phyloP scores from a whole-genome alignment of 92 coral and sea anemone genomes.

The Zoanthus sociatus region DNA sequence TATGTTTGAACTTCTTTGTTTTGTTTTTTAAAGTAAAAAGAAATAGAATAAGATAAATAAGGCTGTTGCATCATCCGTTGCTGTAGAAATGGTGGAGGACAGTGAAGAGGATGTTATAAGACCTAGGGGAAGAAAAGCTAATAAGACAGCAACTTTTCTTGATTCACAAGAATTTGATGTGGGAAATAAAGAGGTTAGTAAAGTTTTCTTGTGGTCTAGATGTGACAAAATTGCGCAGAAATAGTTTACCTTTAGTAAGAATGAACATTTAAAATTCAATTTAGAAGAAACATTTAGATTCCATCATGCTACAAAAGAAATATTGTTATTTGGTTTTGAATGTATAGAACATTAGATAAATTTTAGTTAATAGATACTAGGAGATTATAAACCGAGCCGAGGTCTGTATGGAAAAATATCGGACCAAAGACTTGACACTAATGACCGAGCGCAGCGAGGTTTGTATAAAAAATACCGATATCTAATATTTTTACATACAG shows the following conservation, averaged over 20 bases:
- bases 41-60: neutral
- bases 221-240: neutral
- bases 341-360: too few relatives aligned
- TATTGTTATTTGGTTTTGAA: too few relatives aligned
- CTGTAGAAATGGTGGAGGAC: neutral
- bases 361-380: too few relatives aligned
- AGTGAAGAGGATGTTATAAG: constrained; percentile 35
- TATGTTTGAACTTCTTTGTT: neutral
- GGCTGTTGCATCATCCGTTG: neutral
- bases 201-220: neutral
- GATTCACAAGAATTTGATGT: constrained; percentile 27
- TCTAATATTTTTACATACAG: too few relatives aligned
- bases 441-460: too few relatives aligned
- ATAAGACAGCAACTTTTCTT: constrained; percentile 14
- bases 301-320: too few relatives aligned
- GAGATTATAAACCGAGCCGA: too few relatives aligned
- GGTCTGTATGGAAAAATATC: too few relatives aligned
- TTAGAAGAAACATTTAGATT: neutral
- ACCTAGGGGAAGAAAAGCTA: constrained; percentile 1
- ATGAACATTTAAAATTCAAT: neutral
- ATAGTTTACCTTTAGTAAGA: neutral
- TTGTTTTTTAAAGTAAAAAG: neutral
- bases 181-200: constrained; percentile 34
- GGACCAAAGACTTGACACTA: too few relatives aligned
- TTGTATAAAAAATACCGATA: too few relatives aligned